Conservation (phyloP, 2,888 invertebrate species). For the Aricia artaxerxes region DNA sequence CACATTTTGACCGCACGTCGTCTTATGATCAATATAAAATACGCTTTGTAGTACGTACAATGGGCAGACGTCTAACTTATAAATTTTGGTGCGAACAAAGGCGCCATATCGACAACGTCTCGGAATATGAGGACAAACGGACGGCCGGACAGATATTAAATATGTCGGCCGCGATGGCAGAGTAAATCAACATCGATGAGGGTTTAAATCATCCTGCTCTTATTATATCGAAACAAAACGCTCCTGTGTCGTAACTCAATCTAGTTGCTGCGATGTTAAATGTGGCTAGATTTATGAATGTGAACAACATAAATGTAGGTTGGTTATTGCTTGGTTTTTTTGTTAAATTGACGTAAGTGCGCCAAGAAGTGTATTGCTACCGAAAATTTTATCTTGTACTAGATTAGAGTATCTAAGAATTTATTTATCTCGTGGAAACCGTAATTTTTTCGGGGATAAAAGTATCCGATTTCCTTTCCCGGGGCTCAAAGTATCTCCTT, state of each 20-base stretch:
- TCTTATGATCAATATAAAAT: conserved; percentile 73
- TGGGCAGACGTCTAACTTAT: conserved; percentile 73
- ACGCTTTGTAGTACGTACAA: conserved; percentile 66
- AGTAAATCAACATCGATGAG: conserved; percentile 72
- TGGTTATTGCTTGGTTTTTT: background rate
- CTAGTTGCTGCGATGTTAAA: background rate
- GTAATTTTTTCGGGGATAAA: too few species aligned
- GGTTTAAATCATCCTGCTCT: conserved; percentile 56
- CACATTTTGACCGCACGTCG: conserved; percentile 78
- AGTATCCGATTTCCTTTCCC: too few species aligned
- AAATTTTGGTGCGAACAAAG: conserved; percentile 78
- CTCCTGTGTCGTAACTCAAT: conserved; percentile 21
- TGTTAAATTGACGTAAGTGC: too few species aligned
- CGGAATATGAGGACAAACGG: conserved; percentile 65
- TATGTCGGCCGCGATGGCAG: conserved; percentile 65
- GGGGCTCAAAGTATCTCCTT: too few species aligned
- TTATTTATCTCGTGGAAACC: too few species aligned
- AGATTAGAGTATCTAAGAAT: too few species aligned
- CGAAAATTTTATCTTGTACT: too few species aligned
- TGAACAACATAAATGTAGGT: background rate
- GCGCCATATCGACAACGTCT: conserved; percentile 74
- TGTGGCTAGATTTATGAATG: background rate
- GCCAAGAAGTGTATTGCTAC: too few species aligned
- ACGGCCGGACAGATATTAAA: conserved; percentile 66
- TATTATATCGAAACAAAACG: conserved; percentile 30